Base-by-base conservation (phyloP, 2,888 invertebrate genomes). In the Hydrotaea cyrtoneurina region DNA sequence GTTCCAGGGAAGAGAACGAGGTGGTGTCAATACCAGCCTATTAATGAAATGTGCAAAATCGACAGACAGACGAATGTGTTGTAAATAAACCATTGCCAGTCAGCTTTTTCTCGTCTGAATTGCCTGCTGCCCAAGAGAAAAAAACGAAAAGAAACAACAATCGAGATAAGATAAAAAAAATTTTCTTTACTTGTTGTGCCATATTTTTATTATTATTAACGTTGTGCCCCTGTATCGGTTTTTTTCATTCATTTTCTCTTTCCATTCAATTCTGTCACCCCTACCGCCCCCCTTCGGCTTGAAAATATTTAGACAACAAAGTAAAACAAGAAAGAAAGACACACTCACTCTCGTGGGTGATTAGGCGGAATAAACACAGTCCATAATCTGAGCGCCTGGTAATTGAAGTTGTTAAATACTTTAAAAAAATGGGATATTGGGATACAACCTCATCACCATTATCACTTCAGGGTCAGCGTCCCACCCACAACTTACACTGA, bases 141-240 rank as follows among this genome's bases (percentile, higher is more conserved):
- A 62, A 23, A 59, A 26, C 59, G 59, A 26, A 59, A 13, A 74
- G n/a, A 74, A 46, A 57, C 59, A 71, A 55, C 74, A 74, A 80
- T 73, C 26, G 21, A 85, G 87, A 87, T 87, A 87, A 87, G 87
- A 87, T 87, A 87, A 87, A 86, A 87, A 86, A 53, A 75, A 75
- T 77, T 69, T 77, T 76, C 69, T 74, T 78, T 66, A 7, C 26
- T 72, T 79, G 71, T 77, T 59, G 46, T 62, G 73, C 57, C 39
- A 59, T 46, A 69, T 69, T 59, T 53, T 69, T 69, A 57, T 71
- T 80, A 36, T 83, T 80, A 46, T 80, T 83, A 43, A 74, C 80
- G 13, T 74, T 73, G 75, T 55, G 72, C 82, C 75, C 75, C 73
- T 72, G 69, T 81, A 78, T 85, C 7, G 31, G 59, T 79, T 85